Evolutionary conservation across 2,113 vertebrate species (phyloP).

Genomic region (Pungitius pungitius): DNA sequence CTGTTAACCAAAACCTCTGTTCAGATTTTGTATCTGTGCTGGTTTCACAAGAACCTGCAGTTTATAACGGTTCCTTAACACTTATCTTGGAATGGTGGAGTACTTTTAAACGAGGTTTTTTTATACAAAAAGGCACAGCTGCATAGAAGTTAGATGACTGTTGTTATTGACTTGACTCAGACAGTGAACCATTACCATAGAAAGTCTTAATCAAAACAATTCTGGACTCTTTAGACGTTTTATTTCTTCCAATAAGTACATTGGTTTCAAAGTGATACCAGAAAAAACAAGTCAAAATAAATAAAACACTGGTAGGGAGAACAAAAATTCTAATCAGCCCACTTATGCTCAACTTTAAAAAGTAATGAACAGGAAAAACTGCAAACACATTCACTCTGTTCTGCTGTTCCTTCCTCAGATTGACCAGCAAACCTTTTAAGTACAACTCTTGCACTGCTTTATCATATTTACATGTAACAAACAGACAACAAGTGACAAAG

Average conservation of each 20-base stretch:
- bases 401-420: slow-evolving; percentile 58
- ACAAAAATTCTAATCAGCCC: slow-evolving; percentile 12
- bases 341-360: slow-evolving; percentile 61
- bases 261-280: slow-evolving; percentile 73
- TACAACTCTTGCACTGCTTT: slow-evolving; percentile 60
- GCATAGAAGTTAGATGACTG: neutral
- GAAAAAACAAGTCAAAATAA: slow-evolving; percentile 73
- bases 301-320: slow-evolving; percentile 64
- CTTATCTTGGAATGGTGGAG: neutral
- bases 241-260: slow-evolving; percentile 66
- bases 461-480: slow-evolving; percentile 75
- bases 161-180: neutral
- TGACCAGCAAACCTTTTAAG: slow-evolving; percentile 73
- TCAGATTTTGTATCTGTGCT: neutral
- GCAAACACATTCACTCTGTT: slow-evolving; percentile 42
- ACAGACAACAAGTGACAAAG: slow-evolving; percentile 64
- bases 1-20: neutral
- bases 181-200: too few relatives aligned
- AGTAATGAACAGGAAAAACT: slow-evolving; percentile 41
- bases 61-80: too few relatives aligned
- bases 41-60: neutral
- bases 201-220: neutral
- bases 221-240: slow-evolving; percentile 62
- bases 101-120: neutral
- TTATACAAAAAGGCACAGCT: neutral